A percentile compares a stretch with the other conserved stretches of the same genome.
Evolutionary conservation across 2,797 vertebrate genomes (phyloP).

Genomic region (Anomalospiza imberbis): DNA sequence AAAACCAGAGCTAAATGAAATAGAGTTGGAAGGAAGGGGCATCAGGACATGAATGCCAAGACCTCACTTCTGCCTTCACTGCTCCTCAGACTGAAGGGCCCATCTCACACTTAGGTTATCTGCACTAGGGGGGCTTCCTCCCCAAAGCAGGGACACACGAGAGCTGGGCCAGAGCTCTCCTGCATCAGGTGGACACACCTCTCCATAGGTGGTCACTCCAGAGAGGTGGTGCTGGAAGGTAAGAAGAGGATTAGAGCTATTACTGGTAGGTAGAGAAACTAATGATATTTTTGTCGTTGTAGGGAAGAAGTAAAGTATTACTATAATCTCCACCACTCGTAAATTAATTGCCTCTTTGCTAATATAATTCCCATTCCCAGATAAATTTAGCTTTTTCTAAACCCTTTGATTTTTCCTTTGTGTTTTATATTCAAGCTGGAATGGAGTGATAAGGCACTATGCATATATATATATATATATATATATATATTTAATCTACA

Average conservation of each 20-base stretch:
- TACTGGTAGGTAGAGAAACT: not conserved
- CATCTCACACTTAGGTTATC: not conserved
- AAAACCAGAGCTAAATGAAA: not conserved
- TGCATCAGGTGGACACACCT: not conserved
- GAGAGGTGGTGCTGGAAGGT: not conserved
- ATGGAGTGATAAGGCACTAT: slow-evolving; percentile 49
- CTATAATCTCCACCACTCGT: not conserved
- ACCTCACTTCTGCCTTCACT: not conserved
- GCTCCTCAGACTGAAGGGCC: not conserved
- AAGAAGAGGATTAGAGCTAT: not conserved
- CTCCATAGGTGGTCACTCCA: not conserved
- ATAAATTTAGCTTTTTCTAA: slow-evolving; percentile 52
- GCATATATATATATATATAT: not conserved
- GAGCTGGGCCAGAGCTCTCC: not conserved
- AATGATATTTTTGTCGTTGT: not conserved
- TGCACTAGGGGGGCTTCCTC: not conserved
- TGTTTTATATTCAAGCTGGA: slow-evolving; percentile 55
- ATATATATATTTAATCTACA: slow-evolving; percentile 16
- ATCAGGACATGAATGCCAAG: not conserved
- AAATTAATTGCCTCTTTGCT: slow-evolving; percentile 43
- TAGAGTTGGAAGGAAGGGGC: not conserved
- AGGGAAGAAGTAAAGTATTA: slow-evolving; percentile 18
- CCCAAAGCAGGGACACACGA: not conserved
- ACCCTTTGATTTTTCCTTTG: slow-evolving; percentile 48
- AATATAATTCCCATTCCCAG: slow-evolving; percentile 20